These are phyloP conservation scores for Cranoglanis bouderius DNA, from an alignment of 2,113 vertebrate species.

Conservation along the genomic window DNA sequence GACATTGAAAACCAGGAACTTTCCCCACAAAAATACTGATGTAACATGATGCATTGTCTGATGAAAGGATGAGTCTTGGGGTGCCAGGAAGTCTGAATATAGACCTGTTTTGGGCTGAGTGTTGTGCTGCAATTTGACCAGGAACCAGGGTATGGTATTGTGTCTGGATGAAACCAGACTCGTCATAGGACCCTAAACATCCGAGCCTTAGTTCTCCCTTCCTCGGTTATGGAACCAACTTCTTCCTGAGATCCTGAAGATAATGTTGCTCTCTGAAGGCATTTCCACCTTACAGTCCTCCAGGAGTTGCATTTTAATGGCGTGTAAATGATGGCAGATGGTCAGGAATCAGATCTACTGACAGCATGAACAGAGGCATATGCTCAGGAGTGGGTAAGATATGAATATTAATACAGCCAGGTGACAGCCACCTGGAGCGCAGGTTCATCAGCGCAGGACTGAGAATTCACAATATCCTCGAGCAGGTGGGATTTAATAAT, in stretches of 20 bases:
- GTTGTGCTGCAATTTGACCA: neutral
- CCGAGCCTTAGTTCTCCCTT: neutral
- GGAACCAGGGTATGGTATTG: neutral
- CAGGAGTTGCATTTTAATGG: constrained; percentile 4
- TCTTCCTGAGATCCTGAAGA: constrained; percentile 1
- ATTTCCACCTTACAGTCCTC: neutral
- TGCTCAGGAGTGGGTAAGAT: constrained; percentile 1
- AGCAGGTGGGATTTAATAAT: constrained; percentile 18
- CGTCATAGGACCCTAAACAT: neutral
- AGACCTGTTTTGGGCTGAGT: neutral
- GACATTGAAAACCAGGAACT: neutral
- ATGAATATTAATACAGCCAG: constrained; percentile 23
- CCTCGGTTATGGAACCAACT: neutral
- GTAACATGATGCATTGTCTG: neutral
- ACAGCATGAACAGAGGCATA: constrained; percentile 27
- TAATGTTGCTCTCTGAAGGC: neutral
- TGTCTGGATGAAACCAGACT: neutral
- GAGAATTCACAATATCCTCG: neutral
- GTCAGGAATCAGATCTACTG: constrained; percentile 12
- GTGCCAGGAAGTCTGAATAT: neutral
- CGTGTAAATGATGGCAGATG: constrained; percentile 18
- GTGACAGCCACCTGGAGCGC: constrained; percentile 26
- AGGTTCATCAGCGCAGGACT: constrained; percentile 9
- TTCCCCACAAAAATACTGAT: neutral
- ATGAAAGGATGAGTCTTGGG: neutral